These are phyloP conservation scores for Helicoverpa zea DNA, from an alignment of 1,140 invertebrate genomes.

Conservation along the genomic window DNA sequence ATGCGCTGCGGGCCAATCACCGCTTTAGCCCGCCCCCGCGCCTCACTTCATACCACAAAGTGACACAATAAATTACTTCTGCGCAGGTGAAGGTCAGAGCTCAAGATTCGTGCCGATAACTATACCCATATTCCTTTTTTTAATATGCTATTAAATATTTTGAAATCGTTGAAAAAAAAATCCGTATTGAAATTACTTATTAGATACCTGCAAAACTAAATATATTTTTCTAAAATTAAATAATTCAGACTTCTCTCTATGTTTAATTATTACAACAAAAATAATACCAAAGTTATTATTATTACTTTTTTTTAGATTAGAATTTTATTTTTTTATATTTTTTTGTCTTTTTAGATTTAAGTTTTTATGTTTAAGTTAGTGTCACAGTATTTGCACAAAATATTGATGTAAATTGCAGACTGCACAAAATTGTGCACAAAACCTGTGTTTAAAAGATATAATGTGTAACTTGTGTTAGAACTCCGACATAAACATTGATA, in stretches of 20 bases:
- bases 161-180: too few relatives aligned
- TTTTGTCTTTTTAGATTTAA: background rate
- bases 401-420: background rate
- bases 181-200: too few relatives aligned
- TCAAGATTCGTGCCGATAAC: too few relatives aligned
- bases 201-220: background rate
- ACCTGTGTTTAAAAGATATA: background rate
- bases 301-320: slow-evolving; percentile 2
- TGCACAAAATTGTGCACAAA: slow-evolving; percentile 6
- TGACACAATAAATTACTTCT: too few relatives aligned
- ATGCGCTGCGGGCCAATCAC: too few relatives aligned
- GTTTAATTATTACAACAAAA: slow-evolving; percentile 14
- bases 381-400: background rate
- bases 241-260: slow-evolving; percentile 18
- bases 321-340: slow-evolving; percentile 20
- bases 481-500: too few relatives aligned
- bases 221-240: background rate
- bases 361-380: background rate
- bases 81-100: too few relatives aligned
- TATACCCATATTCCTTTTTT: too few relatives aligned
- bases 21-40: too few relatives aligned
- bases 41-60: too few relatives aligned
- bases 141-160: too few relatives aligned
- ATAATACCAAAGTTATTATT: slow-evolving; percentile 27
- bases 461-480: too few relatives aligned